phyloP scores from a whole-genome alignment of 2,113 vertebrate species.

The Hippoglossus stenolepis region DNA sequence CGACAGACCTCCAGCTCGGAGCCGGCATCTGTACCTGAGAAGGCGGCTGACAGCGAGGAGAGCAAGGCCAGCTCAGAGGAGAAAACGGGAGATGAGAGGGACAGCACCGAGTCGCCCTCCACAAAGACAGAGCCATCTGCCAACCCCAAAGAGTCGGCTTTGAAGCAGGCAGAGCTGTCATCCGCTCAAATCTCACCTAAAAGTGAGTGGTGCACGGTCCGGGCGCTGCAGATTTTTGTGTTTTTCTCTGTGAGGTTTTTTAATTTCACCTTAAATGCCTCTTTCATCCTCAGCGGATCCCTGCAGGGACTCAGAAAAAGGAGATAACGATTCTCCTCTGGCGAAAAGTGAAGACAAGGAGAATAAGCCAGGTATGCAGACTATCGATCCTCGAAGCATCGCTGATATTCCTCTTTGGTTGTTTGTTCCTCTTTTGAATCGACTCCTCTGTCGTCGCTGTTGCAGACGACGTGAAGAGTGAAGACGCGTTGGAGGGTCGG shows the following conservation, averaged over 20 bases:
- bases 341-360: conserved; percentile 85
- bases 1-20: conserved; percentile 74
- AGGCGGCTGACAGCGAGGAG: conserved; percentile 71
- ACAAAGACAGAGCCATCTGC: conserved; percentile 67
- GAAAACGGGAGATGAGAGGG: conserved; percentile 80
- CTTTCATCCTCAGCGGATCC: conserved; percentile 79
- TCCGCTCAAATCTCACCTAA: conserved; percentile 66
- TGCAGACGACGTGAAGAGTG: conserved; percentile 86
- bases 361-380: conserved; percentile 84
- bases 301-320: conserved; percentile 84
- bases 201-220: conserved; percentile 55
- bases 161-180: conserved; percentile 68
- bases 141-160: conserved; percentile 64
- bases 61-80: conserved; percentile 81
- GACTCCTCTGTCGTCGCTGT: neutral
- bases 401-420: neutral
- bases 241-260: conserved; percentile 5
- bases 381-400: neutral
- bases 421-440: neutral
- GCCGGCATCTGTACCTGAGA: conserved; percentile 72
- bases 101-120: conserved; percentile 73
- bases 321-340: conserved; percentile 74
- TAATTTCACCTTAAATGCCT: conserved; percentile 2
- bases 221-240: neutral
- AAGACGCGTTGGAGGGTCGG: conserved; percentile 84